Base-by-base conservation (phyloP, 2,888 invertebrate species). In the Xanthostigma xanthostigma region DNA sequence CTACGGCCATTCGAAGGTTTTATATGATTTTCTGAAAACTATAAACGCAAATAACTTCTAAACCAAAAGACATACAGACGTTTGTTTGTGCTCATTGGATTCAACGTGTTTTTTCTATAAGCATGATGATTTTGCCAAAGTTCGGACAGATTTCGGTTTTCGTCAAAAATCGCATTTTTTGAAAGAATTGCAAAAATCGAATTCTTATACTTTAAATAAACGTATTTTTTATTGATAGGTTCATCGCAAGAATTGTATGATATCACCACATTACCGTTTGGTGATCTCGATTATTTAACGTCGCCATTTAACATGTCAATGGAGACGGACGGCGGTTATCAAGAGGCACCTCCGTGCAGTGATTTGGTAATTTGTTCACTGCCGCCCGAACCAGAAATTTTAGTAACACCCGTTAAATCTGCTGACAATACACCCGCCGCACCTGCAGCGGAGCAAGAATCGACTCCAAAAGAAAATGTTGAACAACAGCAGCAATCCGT, bases 261-360 rank as follows among this genome's bases (percentile, higher is more conserved):
- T 12, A n/a, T 42, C 8, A 39, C 43, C 5, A 34, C 48, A 27
- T 37, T 48, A 8, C 48, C 48, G 8, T 48, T 38, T 10, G 48
- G 48, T 27, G 48, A 48, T 14, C 43, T 48, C 10, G 43, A 38
- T 38, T 48, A 48, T 42, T 42, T 48, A 37, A 48, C 48, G 8
- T 36, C 17, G 3, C 40, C 12, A n/a, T 10, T 12, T 14, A 12
- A 9, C 8, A 11, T 14, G 10, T 17, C 40, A 40, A 9, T 39
- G 11, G 8, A 39, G 9, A 39, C 9, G 3, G n/a, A 42, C 2
- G n/a, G 9, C n/a, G 33, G 9, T 1, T 39, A 14, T 11, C 10
- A 12, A 39, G 14, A 39, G 27, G 1, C 27, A 6, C 27, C 27
- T 27, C 27, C 27, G 6, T 27, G 27, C 6, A 27, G 27, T 34